Percentiles rank a stretch among this genome's conserved stretches.
Evolutionary conservation across 2,888 invertebrate genomes (phyloP).

Genomic region (Alentia gelatinosa): DNA sequence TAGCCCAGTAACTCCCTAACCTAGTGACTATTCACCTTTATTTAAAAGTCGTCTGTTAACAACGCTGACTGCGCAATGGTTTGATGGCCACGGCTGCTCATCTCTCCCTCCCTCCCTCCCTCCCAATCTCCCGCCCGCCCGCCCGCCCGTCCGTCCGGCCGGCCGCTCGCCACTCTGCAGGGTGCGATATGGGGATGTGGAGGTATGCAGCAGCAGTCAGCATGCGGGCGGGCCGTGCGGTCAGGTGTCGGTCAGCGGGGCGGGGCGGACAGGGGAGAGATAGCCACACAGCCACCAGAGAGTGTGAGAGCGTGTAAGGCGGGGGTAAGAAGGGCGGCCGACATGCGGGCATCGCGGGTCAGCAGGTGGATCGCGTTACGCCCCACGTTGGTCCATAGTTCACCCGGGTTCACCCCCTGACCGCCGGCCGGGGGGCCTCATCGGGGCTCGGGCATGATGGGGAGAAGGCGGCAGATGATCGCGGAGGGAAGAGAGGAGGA

Average conservation of each 20-base stretch:
- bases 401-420: not conserved
- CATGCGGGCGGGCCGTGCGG: not conserved
- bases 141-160: too few relatives aligned
- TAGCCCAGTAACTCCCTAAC: too few relatives aligned
- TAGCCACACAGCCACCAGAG: not conserved
- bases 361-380: not conserved
- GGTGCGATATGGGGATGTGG: constrained; percentile 30
- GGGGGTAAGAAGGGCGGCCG: not conserved
- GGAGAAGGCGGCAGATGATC: not conserved
- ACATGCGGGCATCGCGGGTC: not conserved
- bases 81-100: too few relatives aligned
- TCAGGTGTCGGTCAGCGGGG: not conserved
- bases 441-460: not conserved
- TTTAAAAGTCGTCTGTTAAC: too few relatives aligned
- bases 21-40: too few relatives aligned
- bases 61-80: too few relatives aligned
- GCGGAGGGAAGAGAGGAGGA: not conserved
- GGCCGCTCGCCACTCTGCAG: too few relatives aligned
- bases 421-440: not conserved
- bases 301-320: not conserved
- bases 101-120: too few relatives aligned
- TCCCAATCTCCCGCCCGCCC: too few relatives aligned
- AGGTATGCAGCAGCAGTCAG: not conserved
- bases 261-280: not conserved
- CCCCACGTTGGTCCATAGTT: not conserved